phyloP scores from a whole-genome alignment of 2,797 vertebrate species.

The Borostomias antarcticus region DNA sequence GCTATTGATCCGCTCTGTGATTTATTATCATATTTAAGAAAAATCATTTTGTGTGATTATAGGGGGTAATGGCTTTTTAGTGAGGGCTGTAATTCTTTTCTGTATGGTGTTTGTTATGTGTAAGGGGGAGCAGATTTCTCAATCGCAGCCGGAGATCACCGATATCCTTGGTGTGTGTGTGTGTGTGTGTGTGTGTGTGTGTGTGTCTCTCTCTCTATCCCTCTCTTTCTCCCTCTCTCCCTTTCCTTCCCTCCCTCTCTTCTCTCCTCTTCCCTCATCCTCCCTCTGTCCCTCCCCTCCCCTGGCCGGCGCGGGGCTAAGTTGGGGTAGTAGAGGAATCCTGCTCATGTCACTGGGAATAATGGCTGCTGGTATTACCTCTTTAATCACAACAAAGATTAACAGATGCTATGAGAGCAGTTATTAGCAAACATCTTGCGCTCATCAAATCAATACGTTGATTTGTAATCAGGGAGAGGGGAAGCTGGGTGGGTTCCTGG shows the following conservation, averaged over 20 bases:
- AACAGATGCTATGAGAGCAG: slow-evolving; percentile 90
- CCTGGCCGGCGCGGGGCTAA: slow-evolving; percentile 73
- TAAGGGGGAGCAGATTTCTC: slow-evolving; percentile 85
- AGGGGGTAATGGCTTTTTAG: slow-evolving; percentile 95
- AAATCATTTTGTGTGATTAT: slow-evolving; percentile 99
- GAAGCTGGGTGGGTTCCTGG: slow-evolving; percentile 63
- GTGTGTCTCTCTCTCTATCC: slow-evolving; percentile 3
- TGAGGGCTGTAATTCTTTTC: slow-evolving; percentile 90
- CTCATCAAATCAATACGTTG: slow-evolving; percentile 92
- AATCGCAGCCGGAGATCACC: slow-evolving; percentile 83
- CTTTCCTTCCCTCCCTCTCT: not conserved
- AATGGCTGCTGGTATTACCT: slow-evolving; percentile 89
- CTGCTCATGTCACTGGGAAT: slow-evolving; percentile 91
- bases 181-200: slow-evolving; percentile 23
- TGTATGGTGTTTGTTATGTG: slow-evolving; percentile 85
- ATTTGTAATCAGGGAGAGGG: slow-evolving; percentile 81
- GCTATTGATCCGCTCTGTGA: slow-evolving; percentile 96
- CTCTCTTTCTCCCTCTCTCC: not conserved
- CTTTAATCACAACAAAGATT: slow-evolving; percentile 96
- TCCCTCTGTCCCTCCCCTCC: slow-evolving; percentile 59
- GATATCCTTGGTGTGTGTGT: slow-evolving; percentile 81
- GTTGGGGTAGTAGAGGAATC: slow-evolving; percentile 78
- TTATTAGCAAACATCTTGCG: slow-evolving; percentile 91
- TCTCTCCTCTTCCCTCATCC: not conserved
- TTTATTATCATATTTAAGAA: slow-evolving; percentile 99